These are phyloP conservation scores for Epistrophe eligans DNA, from an alignment of 2,888 invertebrate genomes.

Conservation along the genomic window DNA sequence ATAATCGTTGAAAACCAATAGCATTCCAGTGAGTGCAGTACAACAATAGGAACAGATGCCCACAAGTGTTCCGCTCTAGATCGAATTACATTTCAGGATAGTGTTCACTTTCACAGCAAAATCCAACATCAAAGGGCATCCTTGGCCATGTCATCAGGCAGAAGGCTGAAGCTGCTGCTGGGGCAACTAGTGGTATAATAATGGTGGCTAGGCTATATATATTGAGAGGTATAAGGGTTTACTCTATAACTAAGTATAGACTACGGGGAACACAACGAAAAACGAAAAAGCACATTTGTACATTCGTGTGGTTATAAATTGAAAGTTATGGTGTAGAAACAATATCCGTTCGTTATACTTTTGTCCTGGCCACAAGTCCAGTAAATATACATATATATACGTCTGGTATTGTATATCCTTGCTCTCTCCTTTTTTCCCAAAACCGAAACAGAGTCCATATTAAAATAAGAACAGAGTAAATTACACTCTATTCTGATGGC, in stretches of 20 bases:
- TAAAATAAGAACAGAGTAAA: slow-evolving; percentile 28
- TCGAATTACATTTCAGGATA: slow-evolving; percentile 47
- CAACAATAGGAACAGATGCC: slow-evolving; percentile 37
- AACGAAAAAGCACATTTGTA: slow-evolving; percentile 52
- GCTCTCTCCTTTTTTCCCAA: neutral
- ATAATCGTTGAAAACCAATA: slow-evolving; percentile 60
- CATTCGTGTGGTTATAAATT: slow-evolving; percentile 72
- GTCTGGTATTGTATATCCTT: slow-evolving; percentile 23
- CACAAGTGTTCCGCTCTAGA: slow-evolving; percentile 64
- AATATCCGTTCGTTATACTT: slow-evolving; percentile 71
- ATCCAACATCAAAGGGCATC: slow-evolving; percentile 14
- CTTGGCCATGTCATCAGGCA: slow-evolving; percentile 24
- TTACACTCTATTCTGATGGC: slow-evolving; percentile 5
- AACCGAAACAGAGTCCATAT: slow-evolving; percentile 25
- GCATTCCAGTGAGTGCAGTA: neutral
- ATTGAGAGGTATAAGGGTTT: neutral
- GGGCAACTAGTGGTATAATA: slow-evolving; percentile 63
- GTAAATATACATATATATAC: slow-evolving; percentile 35
- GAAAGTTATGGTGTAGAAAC: slow-evolving; percentile 74
- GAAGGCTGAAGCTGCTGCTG: slow-evolving; percentile 25
- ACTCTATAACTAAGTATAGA: neutral
- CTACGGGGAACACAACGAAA: slow-evolving; percentile 19
- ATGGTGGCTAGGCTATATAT: neutral
- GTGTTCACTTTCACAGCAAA: slow-evolving; percentile 3
- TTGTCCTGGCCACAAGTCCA: slow-evolving; percentile 55